Base-by-base conservation (phyloP, 2,113 vertebrate species). In the Corythornis madagascariensis region DNA sequence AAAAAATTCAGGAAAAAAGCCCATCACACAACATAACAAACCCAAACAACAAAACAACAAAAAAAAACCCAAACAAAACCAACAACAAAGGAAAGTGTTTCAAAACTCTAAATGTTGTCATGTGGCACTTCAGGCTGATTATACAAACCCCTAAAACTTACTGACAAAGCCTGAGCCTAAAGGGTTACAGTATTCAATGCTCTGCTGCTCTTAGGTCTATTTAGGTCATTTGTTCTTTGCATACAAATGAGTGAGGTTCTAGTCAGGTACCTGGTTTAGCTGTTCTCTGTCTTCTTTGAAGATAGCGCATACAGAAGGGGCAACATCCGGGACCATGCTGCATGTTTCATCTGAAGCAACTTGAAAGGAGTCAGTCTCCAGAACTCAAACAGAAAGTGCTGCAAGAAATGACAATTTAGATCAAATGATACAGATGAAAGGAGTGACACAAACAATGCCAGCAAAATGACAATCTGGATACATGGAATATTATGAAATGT, bases 381-480 rank as follows among this genome's bases (percentile, higher is more conserved):
- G 53, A 74, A 42, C 25, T 65, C 76, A 80, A 90, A 35, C 11
- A 73, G 43, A 76, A 67, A 85, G 15, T 40, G 6, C 9, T 55
- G 42, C 28, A 91, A 85, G 47, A 93, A 89, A 89, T 53, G 18
- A 87, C 82, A 84, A 53, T 79, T 76, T 55, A 83, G 29, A 66
- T 88, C 31, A 80, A 87, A 73, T 63, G 5, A 66, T 45, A 45
- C 7, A 73, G 42, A 66, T 85, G 24, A 79, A 82, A 83, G 33
- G 40, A 56, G 3, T 29, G 43, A 2, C 28, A 75, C 7, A 55
- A 81, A 55, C 1, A 4, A 4, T 66, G 18, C 29, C 28, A 59
- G 33, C 3, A 69, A 88, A 93, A 67, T 35, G 47, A 43, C 8
- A 22, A 18, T 75, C 9, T 2, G 1, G 31, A 63, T 52, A 33